Evolutionary conservation across 1,140 invertebrate species (phyloP).

Genomic region (Hypothenemus hampei): DNA sequence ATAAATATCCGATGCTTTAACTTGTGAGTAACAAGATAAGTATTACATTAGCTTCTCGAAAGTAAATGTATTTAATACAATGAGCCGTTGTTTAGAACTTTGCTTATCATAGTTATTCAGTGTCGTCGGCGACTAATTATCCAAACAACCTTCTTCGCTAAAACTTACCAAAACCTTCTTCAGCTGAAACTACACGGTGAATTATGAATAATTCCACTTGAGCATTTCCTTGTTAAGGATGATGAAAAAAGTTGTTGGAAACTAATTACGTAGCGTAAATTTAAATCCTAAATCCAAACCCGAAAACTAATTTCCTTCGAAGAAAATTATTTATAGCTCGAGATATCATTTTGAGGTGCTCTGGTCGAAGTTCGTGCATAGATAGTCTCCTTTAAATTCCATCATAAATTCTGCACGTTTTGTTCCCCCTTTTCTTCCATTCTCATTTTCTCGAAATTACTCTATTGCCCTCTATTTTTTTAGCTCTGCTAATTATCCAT

Average conservation of each 20-base stretch:
- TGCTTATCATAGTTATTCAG: slow-evolving; percentile 6
- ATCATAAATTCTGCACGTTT: slow-evolving; percentile 16
- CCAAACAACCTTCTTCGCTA: slow-evolving; percentile 1
- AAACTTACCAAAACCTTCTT: slow-evolving; percentile 8
- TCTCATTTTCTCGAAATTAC: background rate
- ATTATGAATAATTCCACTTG: slow-evolving; percentile 17
- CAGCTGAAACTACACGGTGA: slow-evolving; percentile 6
- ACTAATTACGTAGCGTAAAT: slow-evolving; percentile 26
- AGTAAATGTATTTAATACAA: too few species aligned
- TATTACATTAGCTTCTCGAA: too few species aligned
- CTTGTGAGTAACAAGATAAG: too few species aligned
- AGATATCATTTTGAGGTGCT: slow-evolving; percentile 26
- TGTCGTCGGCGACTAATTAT: slow-evolving; percentile 14
- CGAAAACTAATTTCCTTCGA: slow-evolving; percentile 23
- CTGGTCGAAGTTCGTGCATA: slow-evolving; percentile 16
- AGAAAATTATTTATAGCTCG: slow-evolving; percentile 27
- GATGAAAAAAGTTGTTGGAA: slow-evolving; percentile 24
- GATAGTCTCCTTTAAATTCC: slow-evolving; percentile 11
- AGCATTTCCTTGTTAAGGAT: slow-evolving; percentile 4
- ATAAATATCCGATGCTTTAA: too few species aligned
- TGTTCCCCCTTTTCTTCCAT: slow-evolving; percentile 10
- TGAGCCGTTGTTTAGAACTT: slow-evolving; percentile 9
- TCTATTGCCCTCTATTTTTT: too few species aligned
- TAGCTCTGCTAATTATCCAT: too few species aligned
- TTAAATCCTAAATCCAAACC: slow-evolving; percentile 25